A percentile compares a stretch with the other conserved stretches of the same genome.
These are phyloP conservation scores for Slavum lentiscoides DNA, from an alignment of 2,888 invertebrate genomes.

Conservation along the genomic window DNA sequence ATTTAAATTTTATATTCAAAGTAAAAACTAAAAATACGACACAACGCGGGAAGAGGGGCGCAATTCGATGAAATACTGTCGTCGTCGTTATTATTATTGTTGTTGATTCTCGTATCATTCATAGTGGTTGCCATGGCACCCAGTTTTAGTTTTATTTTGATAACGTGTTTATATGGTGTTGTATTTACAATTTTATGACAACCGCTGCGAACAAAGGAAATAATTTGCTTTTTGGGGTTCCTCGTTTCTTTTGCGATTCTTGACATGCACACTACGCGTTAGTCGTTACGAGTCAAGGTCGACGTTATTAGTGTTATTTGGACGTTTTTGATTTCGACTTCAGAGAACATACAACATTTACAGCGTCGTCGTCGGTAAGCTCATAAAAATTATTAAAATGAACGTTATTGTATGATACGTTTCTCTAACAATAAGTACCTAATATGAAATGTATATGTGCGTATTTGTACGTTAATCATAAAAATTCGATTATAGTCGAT, in stretches of 20 bases:
- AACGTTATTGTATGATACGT: no score
- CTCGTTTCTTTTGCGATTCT: neutral
- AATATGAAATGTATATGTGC: no score
- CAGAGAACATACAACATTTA: neutral
- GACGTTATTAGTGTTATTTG: neutral
- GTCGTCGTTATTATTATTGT: neutral
- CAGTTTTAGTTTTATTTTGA: constrained; percentile 22
- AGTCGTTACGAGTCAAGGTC: neutral
- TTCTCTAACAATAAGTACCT: no score
- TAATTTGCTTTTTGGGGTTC: constrained; percentile 6
- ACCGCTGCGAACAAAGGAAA: constrained; percentile 31
- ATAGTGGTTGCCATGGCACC: constrained; percentile 42
- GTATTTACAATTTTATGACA: neutral
- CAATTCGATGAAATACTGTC: no score
- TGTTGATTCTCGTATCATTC: neutral
- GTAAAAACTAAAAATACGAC: no score
- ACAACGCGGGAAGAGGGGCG: no score
- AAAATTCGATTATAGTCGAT: no score
- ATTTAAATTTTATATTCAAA: no score
- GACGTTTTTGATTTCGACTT: neutral
- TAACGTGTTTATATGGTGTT: constrained; percentile 11
- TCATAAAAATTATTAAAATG: no score
- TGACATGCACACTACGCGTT: neutral
- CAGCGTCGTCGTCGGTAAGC: no score
- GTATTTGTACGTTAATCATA: no score